phyloP scores from a whole-genome alignment of 1,140 invertebrate species.

The Helicoverpa zea region DNA sequence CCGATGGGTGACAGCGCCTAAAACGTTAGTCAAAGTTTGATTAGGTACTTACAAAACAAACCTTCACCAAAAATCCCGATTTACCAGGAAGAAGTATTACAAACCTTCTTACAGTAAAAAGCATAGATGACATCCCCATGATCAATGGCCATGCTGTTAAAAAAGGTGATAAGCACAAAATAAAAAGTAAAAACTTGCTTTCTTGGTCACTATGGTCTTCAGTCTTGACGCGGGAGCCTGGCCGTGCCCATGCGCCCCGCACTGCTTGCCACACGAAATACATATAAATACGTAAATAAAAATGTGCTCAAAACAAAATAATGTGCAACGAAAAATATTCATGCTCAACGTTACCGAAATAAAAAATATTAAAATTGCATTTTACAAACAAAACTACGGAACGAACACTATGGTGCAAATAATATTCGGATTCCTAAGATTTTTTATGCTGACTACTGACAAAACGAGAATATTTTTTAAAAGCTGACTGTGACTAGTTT shows the following conservation, averaged over 20 bases:
- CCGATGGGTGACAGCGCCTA: too few species aligned
- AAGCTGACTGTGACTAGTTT: too few species aligned
- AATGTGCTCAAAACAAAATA: slow-evolving; percentile 41
- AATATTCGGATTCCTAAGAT: too few species aligned
- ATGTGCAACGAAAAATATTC: slow-evolving; percentile 54
- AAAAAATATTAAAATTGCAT: not conserved
- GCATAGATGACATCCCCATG: not conserved
- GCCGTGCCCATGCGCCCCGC: slow-evolving; percentile 60
- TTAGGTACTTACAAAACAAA: too few species aligned
- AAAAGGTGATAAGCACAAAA: slow-evolving; percentile 48
- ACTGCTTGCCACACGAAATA: slow-evolving; percentile 60
- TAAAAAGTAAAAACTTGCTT: slow-evolving; percentile 78
- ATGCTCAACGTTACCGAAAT: slow-evolving; percentile 16
- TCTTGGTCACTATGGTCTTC: slow-evolving; percentile 76
- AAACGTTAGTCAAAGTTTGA: too few species aligned
- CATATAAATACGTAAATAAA: slow-evolving; percentile 38
- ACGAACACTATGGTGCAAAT: not conserved
- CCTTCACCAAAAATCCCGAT: too few species aligned
- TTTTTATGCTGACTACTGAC: too few species aligned
- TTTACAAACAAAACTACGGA: not conserved
- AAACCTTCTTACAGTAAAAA: not conserved
- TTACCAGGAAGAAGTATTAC: too few species aligned
- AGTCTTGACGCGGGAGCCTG: slow-evolving; percentile 63
- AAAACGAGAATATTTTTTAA: too few species aligned
- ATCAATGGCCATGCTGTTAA: not conserved